A percentile compares a stretch with the other conserved stretches of the same genome.
phyloP scores from a whole-genome alignment of 2,113 vertebrate genomes.

The Smithornis capensis region DNA sequence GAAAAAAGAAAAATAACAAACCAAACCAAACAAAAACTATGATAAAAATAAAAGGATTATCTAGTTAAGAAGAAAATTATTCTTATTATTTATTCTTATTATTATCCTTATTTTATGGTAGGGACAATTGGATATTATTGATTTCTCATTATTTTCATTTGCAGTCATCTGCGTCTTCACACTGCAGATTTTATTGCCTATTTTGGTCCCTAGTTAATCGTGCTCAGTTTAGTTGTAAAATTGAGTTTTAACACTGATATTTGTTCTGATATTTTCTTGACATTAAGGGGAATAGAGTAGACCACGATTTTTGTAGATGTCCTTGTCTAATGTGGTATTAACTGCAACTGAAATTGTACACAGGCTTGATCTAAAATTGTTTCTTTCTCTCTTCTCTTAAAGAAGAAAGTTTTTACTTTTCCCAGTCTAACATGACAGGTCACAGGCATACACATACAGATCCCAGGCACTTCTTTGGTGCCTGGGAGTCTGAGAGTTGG shows the following conservation, averaged over 20 bases:
- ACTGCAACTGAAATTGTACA: not conserved
- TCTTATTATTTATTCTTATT: too few species aligned
- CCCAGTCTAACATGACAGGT: not conserved
- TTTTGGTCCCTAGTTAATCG: not conserved
- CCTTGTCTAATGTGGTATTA: not conserved
- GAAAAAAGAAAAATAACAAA: not conserved
- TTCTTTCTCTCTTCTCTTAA: not conserved
- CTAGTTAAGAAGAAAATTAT: not conserved
- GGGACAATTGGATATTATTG: not conserved
- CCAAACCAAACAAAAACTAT: accelerated
- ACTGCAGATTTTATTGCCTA: not conserved
- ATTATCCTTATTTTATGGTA: not conserved
- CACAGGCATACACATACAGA: not conserved
- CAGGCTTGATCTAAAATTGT: not conserved
- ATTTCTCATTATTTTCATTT: not conserved
- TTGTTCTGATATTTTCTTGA: not conserved
- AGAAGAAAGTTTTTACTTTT: not conserved
- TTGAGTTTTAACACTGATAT: not conserved
- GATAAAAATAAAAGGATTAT: not conserved
- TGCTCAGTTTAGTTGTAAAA: not conserved
- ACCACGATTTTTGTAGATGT: not conserved
- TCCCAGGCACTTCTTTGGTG: not conserved
- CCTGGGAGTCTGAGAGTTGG: not conserved
- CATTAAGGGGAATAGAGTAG: not conserved
- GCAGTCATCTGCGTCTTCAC: not conserved